phyloP scores from a whole-genome alignment of 2,888 invertebrate species.

The Escarpia spicata region DNA sequence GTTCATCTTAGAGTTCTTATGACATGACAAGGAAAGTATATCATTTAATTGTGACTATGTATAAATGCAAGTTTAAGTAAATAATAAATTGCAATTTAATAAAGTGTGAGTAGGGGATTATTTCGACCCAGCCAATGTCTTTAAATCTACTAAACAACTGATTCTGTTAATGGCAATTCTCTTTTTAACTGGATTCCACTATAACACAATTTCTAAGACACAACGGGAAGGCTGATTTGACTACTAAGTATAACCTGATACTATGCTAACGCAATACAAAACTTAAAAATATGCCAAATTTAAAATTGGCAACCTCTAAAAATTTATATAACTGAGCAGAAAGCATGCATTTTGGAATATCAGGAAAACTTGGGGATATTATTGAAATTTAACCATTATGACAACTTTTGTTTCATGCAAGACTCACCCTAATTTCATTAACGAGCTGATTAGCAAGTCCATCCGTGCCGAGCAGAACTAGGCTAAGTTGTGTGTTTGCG shows the following conservation, averaged over 20 bases:
- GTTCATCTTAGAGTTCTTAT: too few species aligned
- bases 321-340: background rate
- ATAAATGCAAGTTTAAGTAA: too few species aligned
- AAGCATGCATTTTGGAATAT: background rate
- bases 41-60: too few species aligned
- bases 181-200: too few species aligned
- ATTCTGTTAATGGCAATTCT: too few species aligned
- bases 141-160: too few species aligned
- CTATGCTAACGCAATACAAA: background rate
- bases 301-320: background rate
- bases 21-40: too few species aligned
- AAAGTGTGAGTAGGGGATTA: too few species aligned
- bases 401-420: background rate
- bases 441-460: constrained; percentile 88
- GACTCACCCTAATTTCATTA: constrained; percentile 78
- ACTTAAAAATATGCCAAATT: background rate
- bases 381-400: background rate
- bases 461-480: constrained; percentile 87
- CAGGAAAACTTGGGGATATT: background rate
- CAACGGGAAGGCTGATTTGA: background rate
- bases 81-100: too few species aligned
- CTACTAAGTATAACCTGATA: background rate
- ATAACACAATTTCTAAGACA: background rate
- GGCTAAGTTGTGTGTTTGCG: constrained; percentile 81
- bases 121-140: too few species aligned